Percentiles rank a stretch among this genome's conserved stretches.
Conservation (phyloP, 2,797 vertebrate genomes). For the Sphenodon punctatus region DNA sequence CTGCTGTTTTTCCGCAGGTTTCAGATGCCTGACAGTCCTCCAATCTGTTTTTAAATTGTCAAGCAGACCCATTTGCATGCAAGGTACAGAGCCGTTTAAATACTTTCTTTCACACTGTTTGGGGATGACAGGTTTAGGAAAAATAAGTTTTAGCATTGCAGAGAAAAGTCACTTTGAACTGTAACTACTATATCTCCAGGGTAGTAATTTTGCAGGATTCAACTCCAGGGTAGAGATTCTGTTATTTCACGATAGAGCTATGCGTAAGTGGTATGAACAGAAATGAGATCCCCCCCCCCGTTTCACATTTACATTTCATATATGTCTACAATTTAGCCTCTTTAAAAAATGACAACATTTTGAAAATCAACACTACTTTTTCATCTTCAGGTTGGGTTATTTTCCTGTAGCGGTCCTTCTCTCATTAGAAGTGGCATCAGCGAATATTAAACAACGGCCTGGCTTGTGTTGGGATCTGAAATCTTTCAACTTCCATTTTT, state of each 20-base stretch:
- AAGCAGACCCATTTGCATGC: neutral
- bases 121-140: neutral
- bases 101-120: neutral
- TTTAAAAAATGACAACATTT: slow-evolving; percentile 47
- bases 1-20: neutral
- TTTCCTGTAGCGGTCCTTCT: slow-evolving; percentile 2
- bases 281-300: neutral
- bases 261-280: neutral
- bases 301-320: slow-evolving; percentile 28
- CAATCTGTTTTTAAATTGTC: neutral
- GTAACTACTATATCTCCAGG: slow-evolving; percentile 20
- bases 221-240: slow-evolving; percentile 13
- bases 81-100: neutral
- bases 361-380: slow-evolving; percentile 15
- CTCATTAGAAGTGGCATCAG: slow-evolving; percentile 2
- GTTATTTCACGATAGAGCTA: slow-evolving; percentile 23
- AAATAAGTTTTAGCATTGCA: neutral
- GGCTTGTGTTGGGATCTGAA: neutral
- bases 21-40: neutral
- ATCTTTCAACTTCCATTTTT: neutral
- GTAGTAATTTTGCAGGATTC: slow-evolving; percentile 33
- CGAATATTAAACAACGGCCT: slow-evolving; percentile 2
- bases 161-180: slow-evolving; percentile 47
- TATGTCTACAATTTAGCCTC: slow-evolving; percentile 32
- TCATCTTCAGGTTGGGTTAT: neutral